Conservation (phyloP, 2,888 invertebrate species). For the Encarsia formosa region DNA sequence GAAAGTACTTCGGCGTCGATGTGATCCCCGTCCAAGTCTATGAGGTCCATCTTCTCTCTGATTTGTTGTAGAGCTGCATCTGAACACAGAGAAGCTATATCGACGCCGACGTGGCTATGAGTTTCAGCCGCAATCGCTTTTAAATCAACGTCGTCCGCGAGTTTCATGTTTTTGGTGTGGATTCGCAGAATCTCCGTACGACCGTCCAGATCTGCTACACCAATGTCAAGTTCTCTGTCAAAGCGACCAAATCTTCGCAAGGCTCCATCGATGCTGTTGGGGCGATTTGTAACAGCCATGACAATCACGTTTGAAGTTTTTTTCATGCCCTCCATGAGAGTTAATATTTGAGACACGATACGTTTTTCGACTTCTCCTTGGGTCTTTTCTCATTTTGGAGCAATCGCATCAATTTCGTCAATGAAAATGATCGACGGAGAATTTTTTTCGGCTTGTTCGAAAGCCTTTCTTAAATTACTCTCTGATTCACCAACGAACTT, state of each 20-base stretch:
- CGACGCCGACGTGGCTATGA: conserved; percentile 99
- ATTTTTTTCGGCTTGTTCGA: conserved; percentile 99
- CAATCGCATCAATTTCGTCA: conserved; percentile 99
- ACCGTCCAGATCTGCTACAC: conserved; percentile 98
- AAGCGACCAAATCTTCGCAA: conserved; percentile 96
- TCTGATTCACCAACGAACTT: conserved; percentile 99
- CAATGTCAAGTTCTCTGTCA: conserved; percentile 99
- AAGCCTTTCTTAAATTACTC: conserved; percentile 96
- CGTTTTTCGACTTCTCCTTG: conserved; percentile 98
- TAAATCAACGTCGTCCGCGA: conserved; percentile 96
- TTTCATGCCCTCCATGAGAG: conserved; percentile 98
- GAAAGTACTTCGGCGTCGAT: conserved; percentile 98
- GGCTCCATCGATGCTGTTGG: conserved; percentile 98
- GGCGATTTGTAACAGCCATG: conserved; percentile 99
- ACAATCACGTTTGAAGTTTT: conserved; percentile 98
- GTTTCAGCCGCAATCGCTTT: conserved; percentile 98
- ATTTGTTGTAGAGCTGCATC: conserved; percentile 99
- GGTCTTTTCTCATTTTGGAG: conserved; percentile 99
- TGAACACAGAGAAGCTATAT: conserved; percentile 96
- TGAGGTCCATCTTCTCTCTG: conserved; percentile 99
- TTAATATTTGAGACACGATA: conserved; percentile 96
- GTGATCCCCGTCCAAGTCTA: conserved; percentile 98
- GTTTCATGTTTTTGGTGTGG: conserved; percentile 99
- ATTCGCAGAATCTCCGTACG: conserved; percentile 95
- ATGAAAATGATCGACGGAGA: conserved; percentile 99